Conservation (phyloP, 1,140 invertebrate genomes). For the Samia ricini region DNA sequence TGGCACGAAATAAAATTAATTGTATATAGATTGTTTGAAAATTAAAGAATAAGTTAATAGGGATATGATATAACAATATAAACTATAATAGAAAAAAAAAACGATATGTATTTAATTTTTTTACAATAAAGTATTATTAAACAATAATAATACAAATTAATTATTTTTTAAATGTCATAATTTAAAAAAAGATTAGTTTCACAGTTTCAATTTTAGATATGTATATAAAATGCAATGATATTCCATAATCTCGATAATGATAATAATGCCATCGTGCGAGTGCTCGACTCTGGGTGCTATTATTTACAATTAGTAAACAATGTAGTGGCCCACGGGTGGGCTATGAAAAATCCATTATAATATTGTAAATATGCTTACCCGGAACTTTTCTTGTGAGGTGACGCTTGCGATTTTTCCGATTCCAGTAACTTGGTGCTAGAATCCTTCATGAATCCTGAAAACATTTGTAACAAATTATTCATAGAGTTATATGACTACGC, state of each 20-base stretch:
- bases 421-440: conserved; percentile 66
- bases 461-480: conserved; percentile 35
- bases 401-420: conserved; percentile 63
- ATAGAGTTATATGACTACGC: neutral
- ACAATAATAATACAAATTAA: too few relatives aligned
- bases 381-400: conserved; percentile 68
- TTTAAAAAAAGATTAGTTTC: neutral
- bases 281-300: conserved; percentile 25
- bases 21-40: too few relatives aligned
- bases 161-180: neutral
- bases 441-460: conserved; percentile 69
- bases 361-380: conserved; percentile 36
- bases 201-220: conserved; percentile 5
- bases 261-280: neutral
- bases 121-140: too few relatives aligned
- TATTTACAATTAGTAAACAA: conserved; percentile 46
- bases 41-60: too few relatives aligned
- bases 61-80: too few relatives aligned
- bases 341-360: neutral
- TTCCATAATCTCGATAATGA: neutral
- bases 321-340: neutral
- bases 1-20: too few relatives aligned
- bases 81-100: too few relatives aligned
- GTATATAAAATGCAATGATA: conserved; percentile 1
- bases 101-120: too few relatives aligned